These are phyloP conservation scores for Balaeniceps rex DNA, from an alignment of 2,113 vertebrate genomes.

Conservation along the genomic window DNA sequence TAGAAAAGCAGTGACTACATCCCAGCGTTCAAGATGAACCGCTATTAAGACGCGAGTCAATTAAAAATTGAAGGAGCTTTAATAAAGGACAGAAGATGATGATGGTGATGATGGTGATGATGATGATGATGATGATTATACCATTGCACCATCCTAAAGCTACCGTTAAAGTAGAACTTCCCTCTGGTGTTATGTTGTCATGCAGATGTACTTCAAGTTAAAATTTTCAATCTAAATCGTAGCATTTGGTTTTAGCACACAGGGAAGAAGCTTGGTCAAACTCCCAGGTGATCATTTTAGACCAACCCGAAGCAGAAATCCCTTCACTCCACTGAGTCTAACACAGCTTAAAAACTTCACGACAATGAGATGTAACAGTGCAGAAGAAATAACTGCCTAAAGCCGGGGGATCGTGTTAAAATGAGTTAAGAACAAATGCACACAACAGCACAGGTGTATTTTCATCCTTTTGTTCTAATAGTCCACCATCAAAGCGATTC, in stretches of 20 bases:
- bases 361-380: no score
- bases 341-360: neutral
- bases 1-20: neutral
- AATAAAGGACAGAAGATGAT: neutral
- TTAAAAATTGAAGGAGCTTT: slow-evolving; percentile 5
- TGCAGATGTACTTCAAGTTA: neutral
- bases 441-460: neutral
- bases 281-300: neutral
- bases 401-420: neutral
- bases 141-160: neutral
- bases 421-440: no score
- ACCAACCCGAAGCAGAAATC: neutral
- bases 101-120: no score
- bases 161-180: neutral
- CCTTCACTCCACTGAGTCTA: no score
- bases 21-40: neutral
- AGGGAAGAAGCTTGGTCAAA: neutral
- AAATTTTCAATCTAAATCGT: neutral
- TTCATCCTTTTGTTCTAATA: neutral
- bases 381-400: neutral
- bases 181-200: neutral
- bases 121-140: neutral
- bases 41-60: neutral
- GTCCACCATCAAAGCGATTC: neutral
- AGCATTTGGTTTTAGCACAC: neutral